Evolutionary conservation across 2,888 invertebrate species (phyloP).

Genomic region (Perizoma flavofasciatum): DNA sequence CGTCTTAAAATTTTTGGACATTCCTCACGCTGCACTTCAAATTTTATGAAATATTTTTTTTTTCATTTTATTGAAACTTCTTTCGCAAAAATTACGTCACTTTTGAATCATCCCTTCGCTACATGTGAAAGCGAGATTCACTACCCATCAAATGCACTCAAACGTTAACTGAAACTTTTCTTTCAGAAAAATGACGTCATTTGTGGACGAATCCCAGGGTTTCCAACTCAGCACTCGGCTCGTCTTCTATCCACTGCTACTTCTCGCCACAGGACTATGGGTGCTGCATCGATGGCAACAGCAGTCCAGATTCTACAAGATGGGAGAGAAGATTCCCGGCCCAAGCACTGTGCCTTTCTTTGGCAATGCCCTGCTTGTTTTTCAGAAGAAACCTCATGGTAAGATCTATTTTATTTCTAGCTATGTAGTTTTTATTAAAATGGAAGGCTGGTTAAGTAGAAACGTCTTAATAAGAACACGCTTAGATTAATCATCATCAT

Average conservation of each 20-base stretch:
- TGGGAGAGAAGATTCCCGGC: slow-evolving; percentile 89
- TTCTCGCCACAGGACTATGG: slow-evolving; percentile 57
- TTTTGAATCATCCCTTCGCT: too few species aligned
- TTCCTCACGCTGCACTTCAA: too few species aligned
- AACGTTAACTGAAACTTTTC: too few species aligned
- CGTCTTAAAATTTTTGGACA: too few species aligned
- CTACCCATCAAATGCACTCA: too few species aligned
- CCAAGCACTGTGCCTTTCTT: slow-evolving; percentile 86
- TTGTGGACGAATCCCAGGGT: slow-evolving; percentile 40
- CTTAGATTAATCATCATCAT: too few species aligned
- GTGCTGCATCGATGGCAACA: slow-evolving; percentile 77
- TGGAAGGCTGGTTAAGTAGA: too few species aligned
- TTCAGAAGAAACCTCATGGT: slow-evolving; percentile 86
- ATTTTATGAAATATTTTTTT: too few species aligned
- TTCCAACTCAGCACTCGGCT: slow-evolving; percentile 39
- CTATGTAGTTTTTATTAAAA: background rate
- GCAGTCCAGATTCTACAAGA: slow-evolving; percentile 78
- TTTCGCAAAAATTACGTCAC: too few species aligned
- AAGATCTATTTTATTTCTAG: slow-evolving; percentile 23
- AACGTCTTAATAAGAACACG: too few species aligned
- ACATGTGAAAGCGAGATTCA: too few species aligned
- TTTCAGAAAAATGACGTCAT: slow-evolving; percentile 50
- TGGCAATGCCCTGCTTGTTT: slow-evolving; percentile 87
- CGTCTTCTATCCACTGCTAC: slow-evolving; percentile 56
- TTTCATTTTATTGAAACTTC: too few species aligned